Evolutionary conservation across 2,113 vertebrate genomes (phyloP), one percentile per base, ranked within the genome.

Genomic region (Synchiropus splendidus): DNA sequence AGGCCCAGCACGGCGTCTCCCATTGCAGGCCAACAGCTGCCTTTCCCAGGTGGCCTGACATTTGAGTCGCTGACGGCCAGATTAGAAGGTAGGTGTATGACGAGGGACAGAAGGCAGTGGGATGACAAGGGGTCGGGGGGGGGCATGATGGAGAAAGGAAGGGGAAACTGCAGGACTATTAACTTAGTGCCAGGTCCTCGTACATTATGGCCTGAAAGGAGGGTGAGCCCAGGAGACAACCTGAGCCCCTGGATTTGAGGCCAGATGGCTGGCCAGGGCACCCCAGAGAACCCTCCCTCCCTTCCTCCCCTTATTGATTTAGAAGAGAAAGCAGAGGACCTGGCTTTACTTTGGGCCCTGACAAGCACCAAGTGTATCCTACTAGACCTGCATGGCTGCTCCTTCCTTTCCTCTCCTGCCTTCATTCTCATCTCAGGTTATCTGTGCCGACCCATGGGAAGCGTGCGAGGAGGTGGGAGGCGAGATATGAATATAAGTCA

Each of bases 41-140:
- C 14, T 87, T 80, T 92, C 90, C 91, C 92, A 94, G 90, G 91
- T 92, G 90, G 90, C 89, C 87, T 90, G 92, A 94, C 88, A 98
- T 92, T 89, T 84, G 89, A 94, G 89, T 88, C 79, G 79, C 77
- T 86, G 85, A 75, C 85, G 81, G 83, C 40, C 74, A 79, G 86
- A 88, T 82, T 83, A 86, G 87, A 89, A 66, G 70, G 89, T 89
- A 94, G 90, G 89, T 93, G 89, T 89, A 88, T 77, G 63, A 40
- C 45, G 47, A 60, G 68, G 66, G 73, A 75, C 68, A 75, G 75
- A 86, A 61, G 78, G 75, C 61, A 47, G 68, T 55, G 54, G 64
- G 63, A 64, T 59, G 72, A 84, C 81, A 81, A 44, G 61, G 75
- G 79, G 77, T 72, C 52, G 81, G 80, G 74, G 78, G 65, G 69